Base-by-base conservation (phyloP, 2,888 invertebrate genomes). In the Abscondita cerata region DNA sequence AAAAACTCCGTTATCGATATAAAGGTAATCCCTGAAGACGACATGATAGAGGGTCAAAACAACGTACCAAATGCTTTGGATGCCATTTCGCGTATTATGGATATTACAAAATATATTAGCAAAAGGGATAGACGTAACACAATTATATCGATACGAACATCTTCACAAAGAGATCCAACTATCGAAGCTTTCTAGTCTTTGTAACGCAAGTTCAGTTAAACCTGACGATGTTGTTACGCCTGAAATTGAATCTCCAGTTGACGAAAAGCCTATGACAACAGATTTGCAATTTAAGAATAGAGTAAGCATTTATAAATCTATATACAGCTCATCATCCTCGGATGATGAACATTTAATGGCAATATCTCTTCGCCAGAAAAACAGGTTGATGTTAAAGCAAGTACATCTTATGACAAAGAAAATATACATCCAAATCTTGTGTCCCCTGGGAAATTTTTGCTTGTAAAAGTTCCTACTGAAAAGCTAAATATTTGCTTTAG, bases 31-130 rank as follows among this genome's bases (percentile, higher is more conserved):
- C 25, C 6, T 41, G 53, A 62, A 52, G 64, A 62, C 8, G 62
- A 64, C 52, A 31, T 66, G 8, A 15, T 19, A 18, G 19, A 47
- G n/a, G 50, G 8, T 33, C 66, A 68, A 53, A 60, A 66, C 46
- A 15, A 19, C 20, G 56, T 68, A 25, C 68, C 64, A 11, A 65
- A 54, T 25, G 15, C 51, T 51, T 58, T 68, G 16, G 62, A 65
- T 68, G 60, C 65, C 40, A 58, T 66, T 34, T 63, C 66, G 34
- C 65, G 61, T 51, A 59, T 68, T 13, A 66, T 65, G 64, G 55
- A 66, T 47, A 62, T 64, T 15, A 66, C 64, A 65, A 65, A 33
- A 13, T 41, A 3, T 12, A 2, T 5, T 41, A 15, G 41, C 15
- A 41, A 16, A 65, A 61, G 18, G 12, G 1, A 11, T 16, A 52